These are phyloP conservation scores for Cygnus buccinator DNA, from an alignment of 2,113 vertebrate species.

Conservation along the genomic window DNA sequence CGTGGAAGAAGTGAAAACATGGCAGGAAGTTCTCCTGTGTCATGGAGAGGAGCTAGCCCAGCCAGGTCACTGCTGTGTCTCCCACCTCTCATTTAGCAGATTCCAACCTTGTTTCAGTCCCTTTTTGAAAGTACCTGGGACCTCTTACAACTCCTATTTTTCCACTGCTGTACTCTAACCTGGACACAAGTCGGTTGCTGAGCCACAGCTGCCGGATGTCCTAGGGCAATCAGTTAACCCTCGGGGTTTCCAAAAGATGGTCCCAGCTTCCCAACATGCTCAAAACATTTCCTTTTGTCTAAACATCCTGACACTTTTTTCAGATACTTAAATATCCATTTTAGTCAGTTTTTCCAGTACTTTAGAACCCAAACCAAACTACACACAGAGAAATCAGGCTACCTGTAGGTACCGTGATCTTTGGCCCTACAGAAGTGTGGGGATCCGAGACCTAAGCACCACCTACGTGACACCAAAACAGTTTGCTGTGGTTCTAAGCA, in stretches of 20 bases:
- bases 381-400: background rate
- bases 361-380: background rate
- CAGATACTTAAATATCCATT: background rate
- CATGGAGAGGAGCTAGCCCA: background rate
- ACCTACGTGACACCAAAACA: background rate
- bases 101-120: background rate
- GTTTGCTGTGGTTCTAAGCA: background rate
- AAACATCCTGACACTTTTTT: background rate
- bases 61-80: background rate
- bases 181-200: background rate
- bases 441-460: background rate
- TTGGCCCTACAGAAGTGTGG: background rate
- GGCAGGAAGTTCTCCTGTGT: background rate
- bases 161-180: background rate
- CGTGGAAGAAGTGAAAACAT: background rate
- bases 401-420: background rate
- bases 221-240: background rate
- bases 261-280: background rate
- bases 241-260: background rate
- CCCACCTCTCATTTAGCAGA: background rate
- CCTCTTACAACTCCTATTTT: background rate
- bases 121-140: background rate
- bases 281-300: background rate
- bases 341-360: background rate
- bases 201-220: background rate